A percentile compares a stretch with the other conserved stretches of the same genome.
These are phyloP conservation scores for Philonicus albiceps DNA, from an alignment of 2,888 invertebrate genomes.

Conservation along the genomic window DNA sequence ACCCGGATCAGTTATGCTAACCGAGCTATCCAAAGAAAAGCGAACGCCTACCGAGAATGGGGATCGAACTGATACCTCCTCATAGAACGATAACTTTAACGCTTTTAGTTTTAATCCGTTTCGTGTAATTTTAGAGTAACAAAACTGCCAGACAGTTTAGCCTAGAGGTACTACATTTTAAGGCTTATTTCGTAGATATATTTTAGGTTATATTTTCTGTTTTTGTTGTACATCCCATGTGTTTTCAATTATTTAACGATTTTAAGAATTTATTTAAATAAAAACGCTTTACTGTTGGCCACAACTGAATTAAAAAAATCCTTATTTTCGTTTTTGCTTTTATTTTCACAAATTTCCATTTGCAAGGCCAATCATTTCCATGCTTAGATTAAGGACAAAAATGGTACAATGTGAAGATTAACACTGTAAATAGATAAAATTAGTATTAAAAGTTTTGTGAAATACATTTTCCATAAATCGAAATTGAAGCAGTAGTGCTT, in stretches of 20 bases:
- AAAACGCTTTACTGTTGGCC: not conserved
- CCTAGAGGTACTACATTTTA: not conserved
- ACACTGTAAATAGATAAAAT: not conserved
- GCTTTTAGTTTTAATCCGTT: not conserved
- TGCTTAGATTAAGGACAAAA: not conserved
- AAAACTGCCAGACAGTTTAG: not conserved
- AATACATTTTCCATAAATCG: not conserved
- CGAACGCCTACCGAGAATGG: not conserved
- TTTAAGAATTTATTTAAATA: slow-evolving; percentile 13
- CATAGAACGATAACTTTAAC: not conserved
- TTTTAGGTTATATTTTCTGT: not conserved
- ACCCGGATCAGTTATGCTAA: slow-evolving; percentile 56
- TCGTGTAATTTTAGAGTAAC: not conserved
- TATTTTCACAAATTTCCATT: not conserved
- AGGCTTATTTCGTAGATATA: not conserved
- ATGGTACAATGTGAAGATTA: not conserved
- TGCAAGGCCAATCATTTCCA: not conserved
- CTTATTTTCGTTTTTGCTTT: not conserved
- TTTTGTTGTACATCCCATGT: not conserved
- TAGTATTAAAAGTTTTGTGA: not conserved
- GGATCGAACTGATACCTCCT: not conserved
- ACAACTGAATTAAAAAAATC: not conserved
- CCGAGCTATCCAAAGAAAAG: slow-evolving; percentile 48
- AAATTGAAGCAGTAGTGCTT: not conserved
- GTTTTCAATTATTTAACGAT: slow-evolving; percentile 7